A percentile compares a stretch with the other conserved stretches of the same genome.
These are phyloP conservation scores for Tridacna gigas DNA, from an alignment of 2,888 invertebrate genomes.

Conservation along the genomic window DNA sequence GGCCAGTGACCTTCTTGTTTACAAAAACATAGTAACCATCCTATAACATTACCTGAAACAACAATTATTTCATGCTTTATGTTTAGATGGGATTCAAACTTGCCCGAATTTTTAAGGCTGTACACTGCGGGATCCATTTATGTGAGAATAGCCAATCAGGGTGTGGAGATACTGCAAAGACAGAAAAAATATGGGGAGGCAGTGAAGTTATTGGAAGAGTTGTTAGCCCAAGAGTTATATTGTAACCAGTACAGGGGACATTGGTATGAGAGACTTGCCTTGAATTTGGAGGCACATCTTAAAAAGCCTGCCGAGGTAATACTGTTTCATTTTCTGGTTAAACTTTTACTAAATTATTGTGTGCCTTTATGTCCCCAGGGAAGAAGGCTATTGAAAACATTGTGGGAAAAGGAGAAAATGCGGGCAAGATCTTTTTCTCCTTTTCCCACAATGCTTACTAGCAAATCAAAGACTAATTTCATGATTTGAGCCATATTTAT, in stretches of 20 bases:
- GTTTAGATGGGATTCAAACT: constrained; percentile 76
- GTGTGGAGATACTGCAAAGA: constrained; percentile 86
- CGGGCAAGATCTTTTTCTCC: no score
- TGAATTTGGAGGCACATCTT: constrained; percentile 88
- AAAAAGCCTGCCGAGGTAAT: constrained; percentile 83
- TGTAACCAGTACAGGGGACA: constrained; percentile 85
- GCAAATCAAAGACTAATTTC: no score
- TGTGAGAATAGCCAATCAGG: constrained; percentile 84
- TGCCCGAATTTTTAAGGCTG: constrained; percentile 87
- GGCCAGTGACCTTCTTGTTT: no score
- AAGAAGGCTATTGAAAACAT: no score
- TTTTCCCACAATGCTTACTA: no score
- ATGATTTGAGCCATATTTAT: no score
- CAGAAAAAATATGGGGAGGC: constrained; percentile 86
- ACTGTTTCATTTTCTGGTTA: not conserved
- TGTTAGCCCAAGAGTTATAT: constrained; percentile 86
- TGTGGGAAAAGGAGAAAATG: no score
- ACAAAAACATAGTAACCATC: no score
- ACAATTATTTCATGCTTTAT: no score
- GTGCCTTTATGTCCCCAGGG: no score
- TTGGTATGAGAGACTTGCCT: constrained; percentile 88
- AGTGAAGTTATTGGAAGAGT: constrained; percentile 86
- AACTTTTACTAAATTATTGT: no score
- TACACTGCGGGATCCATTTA: constrained; percentile 87
- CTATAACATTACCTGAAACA: no score